These are phyloP conservation scores for cat (Felis catus) DNA, from an alignment of 2,113 vertebrate genomes.

Conservation along the genomic window DNA sequence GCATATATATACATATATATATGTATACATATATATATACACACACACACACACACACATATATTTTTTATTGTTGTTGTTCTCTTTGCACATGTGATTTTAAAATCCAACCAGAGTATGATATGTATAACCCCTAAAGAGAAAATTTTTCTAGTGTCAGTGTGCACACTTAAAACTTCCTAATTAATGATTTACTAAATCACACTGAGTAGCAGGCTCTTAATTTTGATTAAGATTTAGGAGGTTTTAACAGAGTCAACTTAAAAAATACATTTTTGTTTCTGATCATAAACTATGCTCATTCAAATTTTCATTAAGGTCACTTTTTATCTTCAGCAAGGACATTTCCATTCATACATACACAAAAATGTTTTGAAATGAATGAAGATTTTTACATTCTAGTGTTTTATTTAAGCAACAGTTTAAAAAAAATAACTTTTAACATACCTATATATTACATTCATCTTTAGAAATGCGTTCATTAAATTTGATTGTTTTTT, in stretches of 20 bases:
- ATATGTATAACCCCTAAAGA: not conserved
- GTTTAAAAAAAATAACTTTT: not conserved
- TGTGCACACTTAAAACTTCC: constrained; percentile 22
- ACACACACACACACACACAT: too few relatives aligned
- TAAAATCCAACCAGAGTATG: constrained; percentile 12
- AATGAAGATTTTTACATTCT: constrained; percentile 33
- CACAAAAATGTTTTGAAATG: not conserved
- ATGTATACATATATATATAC: not conserved
- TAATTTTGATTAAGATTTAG: constrained; percentile 52
- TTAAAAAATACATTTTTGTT: constrained; percentile 6
- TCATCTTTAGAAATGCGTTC: not conserved
- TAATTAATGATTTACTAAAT: constrained; percentile 64
- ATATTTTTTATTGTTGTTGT: not conserved
- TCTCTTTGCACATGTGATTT: constrained; percentile 36
- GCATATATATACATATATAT: not conserved
- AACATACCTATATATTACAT: not conserved
- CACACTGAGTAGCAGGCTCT: not conserved
- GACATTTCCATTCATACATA: constrained; percentile 10
- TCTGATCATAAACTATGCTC: not conserved
- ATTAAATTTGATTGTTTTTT: constrained; percentile 9
- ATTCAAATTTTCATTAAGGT: constrained; percentile 49
- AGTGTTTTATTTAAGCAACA: constrained; percentile 19
- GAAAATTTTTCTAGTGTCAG: constrained; percentile 9
- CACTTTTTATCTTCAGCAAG: constrained; percentile 29
- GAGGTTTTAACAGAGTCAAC: not conserved